Base-by-base conservation (phyloP, 92 coral and sea anemone genomes). In the Actinernus sp. region DNA sequence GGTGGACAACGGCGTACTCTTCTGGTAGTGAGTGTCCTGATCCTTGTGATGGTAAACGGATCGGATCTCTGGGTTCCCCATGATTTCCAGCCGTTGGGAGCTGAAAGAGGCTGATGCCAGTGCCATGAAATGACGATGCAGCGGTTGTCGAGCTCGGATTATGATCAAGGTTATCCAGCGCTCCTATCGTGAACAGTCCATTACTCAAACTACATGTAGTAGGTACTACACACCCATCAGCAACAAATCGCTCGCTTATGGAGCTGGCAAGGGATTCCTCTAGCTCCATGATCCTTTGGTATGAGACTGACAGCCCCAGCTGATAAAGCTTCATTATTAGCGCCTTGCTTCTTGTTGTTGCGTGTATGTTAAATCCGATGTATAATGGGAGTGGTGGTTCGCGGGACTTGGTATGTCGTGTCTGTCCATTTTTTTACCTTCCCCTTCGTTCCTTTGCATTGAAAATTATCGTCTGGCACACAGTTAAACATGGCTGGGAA, bases 311-410 rank as follows among this genome's bases (percentile, higher is more conserved):
- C 13, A 83, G 25, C 24, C 96, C 78, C 74, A 79, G 30, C 38
- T 89, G 81, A 79, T 84, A 83, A 33, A 89, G 63, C 54, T 78
- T 89, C 13, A 37, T 24, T 56, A 73, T 83, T 10, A 88, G 90
- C 49, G 90, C 32, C 74, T 71, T 88, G 47, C 90, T 83, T 29
- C 90, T 88, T n/a, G 87, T 83, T 65, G 43, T 31, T 11, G 84
- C 73, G 48, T 83, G 87, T 18, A 88, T 34, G 39, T 26, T 78
- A 17, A 72, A 51, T 14, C 76, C 90, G n/a, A 83, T 73, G 40
- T 83, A 83, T 50, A 83, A 60, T 10, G 86, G 85, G 26, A 88
- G 77, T 22, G 95, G 95, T 54, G 87, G 78, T 34, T 88, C 90
- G 9, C 77, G 79, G 8, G 74, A 46, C 56, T 78, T 77, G 43